Evolutionary conservation across 2,888 invertebrate genomes (phyloP).

Genomic region (Lithodes maja): DNA sequence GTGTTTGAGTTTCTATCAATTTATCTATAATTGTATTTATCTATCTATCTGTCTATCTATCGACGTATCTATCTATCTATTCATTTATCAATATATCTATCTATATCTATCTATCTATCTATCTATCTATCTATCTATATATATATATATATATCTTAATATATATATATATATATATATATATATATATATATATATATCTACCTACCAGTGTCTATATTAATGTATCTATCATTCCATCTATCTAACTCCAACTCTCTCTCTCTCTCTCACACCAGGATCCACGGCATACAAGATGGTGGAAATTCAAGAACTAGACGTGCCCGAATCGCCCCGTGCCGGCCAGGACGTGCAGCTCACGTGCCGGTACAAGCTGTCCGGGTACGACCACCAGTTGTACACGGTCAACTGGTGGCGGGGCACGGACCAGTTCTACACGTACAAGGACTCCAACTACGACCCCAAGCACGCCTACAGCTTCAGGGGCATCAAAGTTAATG

Average conservation of each 20-base stretch:
- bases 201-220: too few relatives aligned
- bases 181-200: not conserved
- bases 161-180: too few relatives aligned
- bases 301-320: constrained; percentile 56
- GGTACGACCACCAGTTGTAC: constrained; percentile 57
- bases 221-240: not conserved
- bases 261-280: not conserved
- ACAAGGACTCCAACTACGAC: constrained; percentile 54
- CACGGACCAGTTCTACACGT: constrained; percentile 68
- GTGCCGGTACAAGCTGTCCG: constrained; percentile 53
- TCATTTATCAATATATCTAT: too few relatives aligned
- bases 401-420: constrained; percentile 70
- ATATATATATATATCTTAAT: too few relatives aligned
- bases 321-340: constrained; percentile 47
- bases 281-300: constrained; percentile 42
- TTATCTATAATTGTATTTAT: too few relatives aligned
- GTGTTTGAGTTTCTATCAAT: too few relatives aligned
- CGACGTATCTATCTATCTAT: too few relatives aligned
- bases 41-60: too few relatives aligned
- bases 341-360: constrained; percentile 65
- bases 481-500: constrained; percentile 59
- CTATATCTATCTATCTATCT: too few relatives aligned
- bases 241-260: not conserved
- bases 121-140: too few relatives aligned
- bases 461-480: constrained; percentile 63